phyloP scores from a whole-genome alignment of 2,113 vertebrate species.

The Aphelocoma coerulescens region DNA sequence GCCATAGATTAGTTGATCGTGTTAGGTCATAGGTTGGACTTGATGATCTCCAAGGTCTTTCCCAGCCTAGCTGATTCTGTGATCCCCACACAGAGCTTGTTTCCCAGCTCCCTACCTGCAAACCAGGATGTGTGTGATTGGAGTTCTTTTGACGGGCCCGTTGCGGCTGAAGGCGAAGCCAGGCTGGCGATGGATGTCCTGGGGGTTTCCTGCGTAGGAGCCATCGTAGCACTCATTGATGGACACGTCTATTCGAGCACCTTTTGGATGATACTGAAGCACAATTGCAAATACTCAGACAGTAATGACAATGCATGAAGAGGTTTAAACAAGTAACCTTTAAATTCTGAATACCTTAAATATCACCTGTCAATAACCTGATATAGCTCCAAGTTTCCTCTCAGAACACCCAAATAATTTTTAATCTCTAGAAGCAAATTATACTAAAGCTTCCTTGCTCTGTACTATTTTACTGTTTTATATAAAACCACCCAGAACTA shows the following conservation, averaged over 20 bases:
- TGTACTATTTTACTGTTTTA: background rate
- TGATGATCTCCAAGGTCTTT: background rate
- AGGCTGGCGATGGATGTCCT: slow-evolving; percentile 98
- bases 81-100: rapidly evolving
- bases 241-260: slow-evolving; percentile 97
- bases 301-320: background rate
- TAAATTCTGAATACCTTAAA: background rate
- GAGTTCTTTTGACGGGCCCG: slow-evolving; percentile 94
- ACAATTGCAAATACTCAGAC: background rate
- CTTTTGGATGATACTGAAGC: slow-evolving; percentile 96
- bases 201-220: slow-evolving; percentile 97
- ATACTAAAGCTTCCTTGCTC: background rate
- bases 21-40: background rate
- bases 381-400: background rate
- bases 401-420: background rate
- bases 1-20: background rate
- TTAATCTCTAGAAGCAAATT: background rate
- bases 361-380: background rate
- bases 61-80: rapidly evolving
- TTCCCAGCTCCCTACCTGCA: slow-evolving; percentile 81
- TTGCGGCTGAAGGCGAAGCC: slow-evolving; percentile 98
- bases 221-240: slow-evolving; percentile 99
- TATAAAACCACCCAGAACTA: background rate
- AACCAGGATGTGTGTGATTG: slow-evolving; percentile 95
- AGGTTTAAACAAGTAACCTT: background rate